Evolutionary conservation across 2,888 invertebrate species (phyloP).

Genomic region (Tetragonula carbonaria): DNA sequence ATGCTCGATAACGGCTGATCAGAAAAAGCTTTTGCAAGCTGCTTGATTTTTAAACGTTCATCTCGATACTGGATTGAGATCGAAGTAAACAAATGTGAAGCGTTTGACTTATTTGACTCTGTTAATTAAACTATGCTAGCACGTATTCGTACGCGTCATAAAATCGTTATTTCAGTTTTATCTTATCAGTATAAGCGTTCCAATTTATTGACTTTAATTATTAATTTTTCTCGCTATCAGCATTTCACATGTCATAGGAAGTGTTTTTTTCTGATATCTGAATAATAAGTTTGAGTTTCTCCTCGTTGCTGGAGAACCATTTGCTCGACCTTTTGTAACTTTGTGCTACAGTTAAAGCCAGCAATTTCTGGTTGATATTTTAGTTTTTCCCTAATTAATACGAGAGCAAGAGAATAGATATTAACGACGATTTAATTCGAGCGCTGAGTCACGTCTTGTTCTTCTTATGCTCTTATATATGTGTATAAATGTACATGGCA

Average conservation of each 20-base stretch:
- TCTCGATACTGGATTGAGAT: not conserved
- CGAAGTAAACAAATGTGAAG: not conserved
- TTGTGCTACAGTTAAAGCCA: not conserved
- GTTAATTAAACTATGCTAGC: not conserved
- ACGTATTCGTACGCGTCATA: not conserved
- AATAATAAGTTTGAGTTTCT: not conserved
- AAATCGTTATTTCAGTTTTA: not conserved
- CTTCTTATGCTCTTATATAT: not conserved
- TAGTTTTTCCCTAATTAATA: constrained; percentile 16
- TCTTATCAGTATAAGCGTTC: constrained; percentile 12
- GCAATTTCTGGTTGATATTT: not conserved
- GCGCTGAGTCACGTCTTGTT: constrained; percentile 26
- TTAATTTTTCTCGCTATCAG: not conserved
- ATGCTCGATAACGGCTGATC: not conserved
- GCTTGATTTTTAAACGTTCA: not conserved
- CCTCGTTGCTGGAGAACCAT: not conserved
- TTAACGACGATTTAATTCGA: constrained; percentile 29
- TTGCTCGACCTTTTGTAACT: not conserved
- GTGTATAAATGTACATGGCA: not conserved
- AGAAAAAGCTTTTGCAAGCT: not conserved
- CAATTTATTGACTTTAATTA: not conserved
- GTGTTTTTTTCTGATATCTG: not conserved
- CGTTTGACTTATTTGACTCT: not conserved
- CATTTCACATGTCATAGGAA: not conserved
- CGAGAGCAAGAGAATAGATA: not conserved